Conservation (phyloP, 2,797 vertebrate species). For the Aplochiton taeniatus region DNA sequence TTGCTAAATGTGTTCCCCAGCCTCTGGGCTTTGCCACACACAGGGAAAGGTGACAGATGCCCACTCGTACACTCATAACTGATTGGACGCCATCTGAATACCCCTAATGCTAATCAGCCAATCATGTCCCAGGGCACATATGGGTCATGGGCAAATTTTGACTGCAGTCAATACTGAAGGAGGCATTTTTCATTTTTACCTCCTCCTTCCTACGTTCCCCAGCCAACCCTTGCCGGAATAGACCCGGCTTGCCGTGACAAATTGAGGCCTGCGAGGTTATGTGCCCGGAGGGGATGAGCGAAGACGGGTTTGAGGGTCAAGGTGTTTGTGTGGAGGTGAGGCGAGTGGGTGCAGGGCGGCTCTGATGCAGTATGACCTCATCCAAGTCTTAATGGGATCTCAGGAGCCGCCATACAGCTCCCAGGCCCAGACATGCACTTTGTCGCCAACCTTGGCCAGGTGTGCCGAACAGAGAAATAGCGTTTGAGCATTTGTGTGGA, state of each 20-base stretch:
- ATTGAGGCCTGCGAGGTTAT: constrained; percentile 24
- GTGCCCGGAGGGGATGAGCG: not conserved
- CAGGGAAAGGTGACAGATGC: not conserved
- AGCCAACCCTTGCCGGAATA: constrained; percentile 14
- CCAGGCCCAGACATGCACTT: constrained; percentile 7
- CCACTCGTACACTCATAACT: too few relatives aligned
- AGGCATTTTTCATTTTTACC: constrained; percentile 44
- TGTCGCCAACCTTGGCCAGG: not conserved
- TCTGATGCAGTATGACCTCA: constrained; percentile 28
- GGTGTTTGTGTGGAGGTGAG: constrained; percentile 21
- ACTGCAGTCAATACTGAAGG: constrained; percentile 6
- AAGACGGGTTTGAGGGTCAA: constrained; percentile 27
- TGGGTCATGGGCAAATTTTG: constrained; percentile 40
- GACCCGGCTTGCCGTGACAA: constrained; percentile 45
- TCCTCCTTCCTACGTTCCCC: constrained; percentile 19
- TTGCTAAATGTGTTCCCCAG: constrained; percentile 17
- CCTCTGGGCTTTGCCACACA: constrained; percentile 1
- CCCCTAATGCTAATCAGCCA: constrained; percentile 26
- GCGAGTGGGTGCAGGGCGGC: not conserved
- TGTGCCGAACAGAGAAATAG: not conserved
- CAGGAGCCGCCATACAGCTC: constrained; percentile 6
- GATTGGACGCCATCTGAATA: too few relatives aligned
- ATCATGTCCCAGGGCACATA: constrained; percentile 16
- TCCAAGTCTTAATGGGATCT: constrained; percentile 31
- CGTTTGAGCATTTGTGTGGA: too few relatives aligned